phyloP scores from a whole-genome alignment of 2,888 invertebrate genomes.

The Lasius fuliginosus region DNA sequence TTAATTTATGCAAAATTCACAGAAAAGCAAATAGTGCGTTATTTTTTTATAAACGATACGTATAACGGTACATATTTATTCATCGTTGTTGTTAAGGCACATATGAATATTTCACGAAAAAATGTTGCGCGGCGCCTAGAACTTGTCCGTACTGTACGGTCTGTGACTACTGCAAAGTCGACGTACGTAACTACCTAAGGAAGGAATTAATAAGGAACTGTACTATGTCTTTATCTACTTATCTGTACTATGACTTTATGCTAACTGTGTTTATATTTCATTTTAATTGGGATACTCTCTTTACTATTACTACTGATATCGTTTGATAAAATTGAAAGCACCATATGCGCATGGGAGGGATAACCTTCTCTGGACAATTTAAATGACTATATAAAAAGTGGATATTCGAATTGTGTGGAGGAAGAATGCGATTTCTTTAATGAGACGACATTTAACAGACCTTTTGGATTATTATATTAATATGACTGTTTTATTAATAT shows the following conservation, averaged over 20 bases:
- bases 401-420: neutral
- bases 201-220: neutral
- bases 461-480: neutral
- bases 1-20: neutral
- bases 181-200: slow-evolving; percentile 9
- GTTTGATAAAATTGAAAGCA: neutral
- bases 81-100: neutral
- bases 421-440: neutral
- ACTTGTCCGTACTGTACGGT: neutral
- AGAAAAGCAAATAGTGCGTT: neutral
- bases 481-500: neutral
- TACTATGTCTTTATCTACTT: slow-evolving; percentile 6
- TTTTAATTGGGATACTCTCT: neutral
- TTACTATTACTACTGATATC: neutral
- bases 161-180: slow-evolving; percentile 13
- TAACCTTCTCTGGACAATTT: neutral
- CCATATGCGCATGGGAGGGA: no score
- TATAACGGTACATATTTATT: neutral
- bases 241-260: slow-evolving; percentile 4
- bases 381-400: neutral
- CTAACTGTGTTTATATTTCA: slow-evolving; percentile 8
- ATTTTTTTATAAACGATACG: neutral
- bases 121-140: neutral
- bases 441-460: neutral
- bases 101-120: neutral